Conservation (phyloP, 2,113 vertebrate species). For the Mohoua ochrocephala region DNA sequence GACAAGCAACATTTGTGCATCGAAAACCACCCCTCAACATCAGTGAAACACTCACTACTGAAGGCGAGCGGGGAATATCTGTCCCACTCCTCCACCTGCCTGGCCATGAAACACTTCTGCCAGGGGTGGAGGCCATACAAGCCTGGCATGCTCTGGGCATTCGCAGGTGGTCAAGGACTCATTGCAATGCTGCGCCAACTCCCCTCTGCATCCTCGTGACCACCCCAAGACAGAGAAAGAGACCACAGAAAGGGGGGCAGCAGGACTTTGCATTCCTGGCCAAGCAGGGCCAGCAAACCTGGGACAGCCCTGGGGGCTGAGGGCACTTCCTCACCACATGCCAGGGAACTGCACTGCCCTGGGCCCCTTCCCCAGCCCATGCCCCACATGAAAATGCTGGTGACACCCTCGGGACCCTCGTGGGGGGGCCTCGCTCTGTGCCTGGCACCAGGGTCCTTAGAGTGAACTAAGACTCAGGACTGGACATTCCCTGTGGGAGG, state of each 20-base stretch:
- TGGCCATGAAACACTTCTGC: not conserved
- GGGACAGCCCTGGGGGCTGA: fast-evolving
- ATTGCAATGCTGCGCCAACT: not conserved
- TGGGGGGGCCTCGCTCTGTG: fast-evolving
- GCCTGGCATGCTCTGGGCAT: fast-evolving
- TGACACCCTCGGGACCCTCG: not conserved
- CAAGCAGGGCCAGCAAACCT: not conserved
- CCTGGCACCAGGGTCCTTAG: fast-evolving
- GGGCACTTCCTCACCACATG: not conserved
- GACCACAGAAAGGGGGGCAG: not conserved
- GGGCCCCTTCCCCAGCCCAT: not conserved
- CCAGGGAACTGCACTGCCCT: not conserved
- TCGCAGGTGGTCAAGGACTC: not conserved
- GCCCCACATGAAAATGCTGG: not conserved
- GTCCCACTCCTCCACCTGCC: not conserved
- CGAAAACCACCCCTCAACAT: not conserved
- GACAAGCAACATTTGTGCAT: not conserved
- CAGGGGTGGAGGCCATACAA: not conserved
- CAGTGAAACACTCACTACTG: not conserved
- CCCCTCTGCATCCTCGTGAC: not conserved
- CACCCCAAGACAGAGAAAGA: not conserved
- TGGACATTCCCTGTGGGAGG: not conserved
- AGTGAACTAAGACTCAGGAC: not conserved
- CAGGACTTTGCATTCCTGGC: not conserved
- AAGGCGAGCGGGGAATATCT: not conserved